Base-by-base conservation (phyloP, 1,140 invertebrate species). In the Panagrolaimus sp. region DNA sequence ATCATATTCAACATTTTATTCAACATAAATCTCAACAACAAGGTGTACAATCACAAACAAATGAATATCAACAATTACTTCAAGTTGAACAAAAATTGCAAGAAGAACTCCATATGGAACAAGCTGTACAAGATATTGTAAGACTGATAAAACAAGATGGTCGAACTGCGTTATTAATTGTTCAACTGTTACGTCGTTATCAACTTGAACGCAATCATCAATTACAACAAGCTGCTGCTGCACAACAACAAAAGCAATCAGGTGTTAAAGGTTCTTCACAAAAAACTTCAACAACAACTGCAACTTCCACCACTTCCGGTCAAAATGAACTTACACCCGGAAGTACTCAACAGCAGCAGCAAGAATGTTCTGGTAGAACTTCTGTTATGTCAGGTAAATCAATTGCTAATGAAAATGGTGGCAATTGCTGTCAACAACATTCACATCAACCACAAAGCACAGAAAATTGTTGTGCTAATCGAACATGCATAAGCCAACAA, bases 41-140 rank as follows among this genome's bases (percentile, higher is more conserved):
- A 47, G 74, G 79, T 25, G 78, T 83, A 31, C 78, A 82, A 71
- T 65, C 77, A 51, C 82, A 83, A 61, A 74, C 65, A 73, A 66
- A 44, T 14, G 70, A 73, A 14, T 77, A 75, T 43, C 65, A 77
- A 43, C 66, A 72, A 70, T 63, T 72, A 25, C 48, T 67, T 16
- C 38, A 27, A 48, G 69, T 65, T 16, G 72, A 74, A 45, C 73
- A 74, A 62, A 42, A 62, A 20, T 72, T 75, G 5, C 74, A 75
- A 64, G 74, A 75, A 74, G 74, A 75, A 62, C 47, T 75, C 5
- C 74, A 75, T 42, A 69, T 75, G 14, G 74, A 75, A 14, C 74
- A 76, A 62, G 77, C 77, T 5, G 76, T 78, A 7, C 74, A 79
- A 45, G 76, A 78, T 64, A 78, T 78, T 71, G 78, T 80, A 14